Base-by-base conservation (phyloP, 2,888 invertebrate species). In the Epinotia bilunana region DNA sequence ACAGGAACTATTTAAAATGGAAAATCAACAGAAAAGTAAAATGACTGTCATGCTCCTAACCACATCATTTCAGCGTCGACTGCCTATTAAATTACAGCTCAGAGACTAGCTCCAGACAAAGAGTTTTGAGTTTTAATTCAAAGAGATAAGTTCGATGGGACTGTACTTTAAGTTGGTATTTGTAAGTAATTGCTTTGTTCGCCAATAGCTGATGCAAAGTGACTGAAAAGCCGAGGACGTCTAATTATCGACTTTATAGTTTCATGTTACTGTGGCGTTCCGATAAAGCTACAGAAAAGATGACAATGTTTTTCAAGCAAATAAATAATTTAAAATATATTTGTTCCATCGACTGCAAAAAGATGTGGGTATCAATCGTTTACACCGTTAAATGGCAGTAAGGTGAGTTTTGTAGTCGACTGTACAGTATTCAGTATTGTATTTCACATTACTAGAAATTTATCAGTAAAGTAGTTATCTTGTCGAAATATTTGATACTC, bases 221-320 rank as follows among this genome's bases (percentile, higher is more conserved):
- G 91, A 91, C 91, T 91, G 91, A 91, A 91, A 90, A 87, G 88
- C 89, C 86, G 85, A 49, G 6, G n/a, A 85, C 87, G 82, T 83
- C 89, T 90, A 90, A 91, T 92, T 91, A 92, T 92, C 90, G 89
- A 89, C 3, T 23, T 91, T 89, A 91, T 91, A 90, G 91, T 91
- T 92, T 91, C 92, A 90, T 89, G 91, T 92, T 92, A 91, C 83
- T 82, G 83, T 78, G 87, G 89, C 2, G 3, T 63, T 63, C 28
- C 28, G 57, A 58, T 49, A 49, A 16, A 49, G 33, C 49, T 16
- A 49, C 13, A 13, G 49, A 13, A 49, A 49, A 49, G 16, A 16
- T 13, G 13, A 49, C 13, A 13, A 13, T 49, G 49, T 49, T 5
- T 49, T 49, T 16, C 13, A 49, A 16, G 49, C 33, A 33, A 33